A percentile compares a stretch with the other conserved stretches of the same genome.
Conservation (phyloP, 2,113 vertebrate genomes). For the Platichthys stellatus region DNA sequence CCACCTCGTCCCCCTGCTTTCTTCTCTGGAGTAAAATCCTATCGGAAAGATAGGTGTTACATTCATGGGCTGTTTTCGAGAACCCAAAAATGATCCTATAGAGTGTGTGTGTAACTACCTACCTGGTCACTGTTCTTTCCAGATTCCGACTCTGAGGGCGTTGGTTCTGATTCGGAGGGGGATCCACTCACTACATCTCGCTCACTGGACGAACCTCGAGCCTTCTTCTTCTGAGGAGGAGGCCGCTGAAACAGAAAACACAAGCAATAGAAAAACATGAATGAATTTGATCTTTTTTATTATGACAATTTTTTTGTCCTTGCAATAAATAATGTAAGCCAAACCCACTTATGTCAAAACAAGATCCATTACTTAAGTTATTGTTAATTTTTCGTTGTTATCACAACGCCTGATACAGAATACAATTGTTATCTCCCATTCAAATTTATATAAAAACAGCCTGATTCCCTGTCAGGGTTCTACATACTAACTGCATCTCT, state of each 20-base stretch:
- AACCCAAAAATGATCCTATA: neutral
- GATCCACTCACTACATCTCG: conserved; percentile 87
- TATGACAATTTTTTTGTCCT: too few relatives aligned
- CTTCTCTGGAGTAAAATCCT: conserved; percentile 97
- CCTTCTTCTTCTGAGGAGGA: conserved; percentile 86
- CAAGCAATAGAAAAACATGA: neutral
- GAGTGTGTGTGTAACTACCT: neutral
- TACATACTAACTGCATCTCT: too few relatives aligned
- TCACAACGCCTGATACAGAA: too few relatives aligned
- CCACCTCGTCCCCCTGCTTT: conserved; percentile 83
- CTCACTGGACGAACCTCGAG: conserved; percentile 91
- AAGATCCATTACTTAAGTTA: too few relatives aligned
- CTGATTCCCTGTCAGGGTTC: too few relatives aligned
- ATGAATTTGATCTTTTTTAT: neutral
- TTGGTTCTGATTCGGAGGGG: conserved; percentile 90
- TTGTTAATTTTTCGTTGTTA: too few relatives aligned
- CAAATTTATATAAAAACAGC: too few relatives aligned
- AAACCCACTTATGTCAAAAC: too few relatives aligned
- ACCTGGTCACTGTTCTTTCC: conserved; percentile 98
- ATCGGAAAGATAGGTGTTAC: neutral
- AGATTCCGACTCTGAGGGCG: conserved; percentile 90
- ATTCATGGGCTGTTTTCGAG: neutral
- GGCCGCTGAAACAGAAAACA: conserved; percentile 42
- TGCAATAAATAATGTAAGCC: too few relatives aligned
- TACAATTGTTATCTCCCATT: too few relatives aligned